These are phyloP conservation scores for Ecdyonurus torrentis DNA, from an alignment of 2,888 invertebrate genomes.

Conservation along the genomic window DNA sequence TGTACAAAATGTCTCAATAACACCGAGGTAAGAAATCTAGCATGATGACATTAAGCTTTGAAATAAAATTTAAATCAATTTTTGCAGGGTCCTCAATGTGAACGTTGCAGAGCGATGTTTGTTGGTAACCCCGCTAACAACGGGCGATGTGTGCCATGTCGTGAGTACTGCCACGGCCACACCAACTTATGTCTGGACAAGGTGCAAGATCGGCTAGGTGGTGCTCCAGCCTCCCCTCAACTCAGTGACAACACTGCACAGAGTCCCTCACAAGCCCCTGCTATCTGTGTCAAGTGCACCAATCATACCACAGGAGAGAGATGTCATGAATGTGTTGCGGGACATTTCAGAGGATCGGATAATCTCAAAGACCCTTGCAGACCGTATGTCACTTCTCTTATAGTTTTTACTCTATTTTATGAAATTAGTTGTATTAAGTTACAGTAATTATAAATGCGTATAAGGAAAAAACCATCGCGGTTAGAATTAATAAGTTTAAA, in stretches of 20 bases:
- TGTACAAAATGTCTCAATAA: conserved; percentile 81
- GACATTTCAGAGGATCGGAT: conserved; percentile 50
- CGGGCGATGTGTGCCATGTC: conserved; percentile 72
- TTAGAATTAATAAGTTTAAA: too few species aligned
- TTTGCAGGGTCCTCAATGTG: conserved; percentile 66
- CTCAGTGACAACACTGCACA: not conserved
- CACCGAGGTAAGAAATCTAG: conserved; percentile 48
- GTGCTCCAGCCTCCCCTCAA: not conserved
- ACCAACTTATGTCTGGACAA: conserved; percentile 55
- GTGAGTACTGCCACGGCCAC: conserved; percentile 80
- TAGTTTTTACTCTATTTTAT: too few species aligned
- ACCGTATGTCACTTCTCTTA: too few species aligned
- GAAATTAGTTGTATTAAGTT: too few species aligned
- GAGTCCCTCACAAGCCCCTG: conserved; percentile 31
- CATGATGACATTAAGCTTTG: not conserved
- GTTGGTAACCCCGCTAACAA: conserved; percentile 78
- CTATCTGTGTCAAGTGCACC: conserved; percentile 68
- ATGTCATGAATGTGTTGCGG: conserved; percentile 63
- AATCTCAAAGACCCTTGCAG: conserved; percentile 60
- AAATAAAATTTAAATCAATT: conserved; percentile 5
- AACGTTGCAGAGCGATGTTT: conserved; percentile 75
- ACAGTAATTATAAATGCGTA: too few species aligned
- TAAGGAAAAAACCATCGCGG: too few species aligned
- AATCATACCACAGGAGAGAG: conserved; percentile 67
- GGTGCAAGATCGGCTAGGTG: conserved; percentile 20